phyloP scores from a whole-genome alignment of 1,140 invertebrate species.

The Thrips palmi region DNA sequence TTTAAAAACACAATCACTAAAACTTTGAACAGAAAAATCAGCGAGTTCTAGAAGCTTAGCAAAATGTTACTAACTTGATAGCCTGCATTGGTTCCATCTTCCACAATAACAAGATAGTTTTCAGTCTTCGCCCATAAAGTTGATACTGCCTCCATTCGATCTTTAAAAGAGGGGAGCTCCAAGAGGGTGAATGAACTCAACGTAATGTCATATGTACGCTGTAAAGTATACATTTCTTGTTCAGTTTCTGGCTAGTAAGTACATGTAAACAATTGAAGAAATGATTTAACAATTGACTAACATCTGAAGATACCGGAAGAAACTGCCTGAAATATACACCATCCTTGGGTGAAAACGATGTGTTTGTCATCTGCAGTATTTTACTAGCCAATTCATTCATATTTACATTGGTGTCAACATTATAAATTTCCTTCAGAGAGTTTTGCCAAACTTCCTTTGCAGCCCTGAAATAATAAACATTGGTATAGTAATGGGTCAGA shows the following conservation, averaged over 20 bases:
- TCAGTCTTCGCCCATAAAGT: slow-evolving; percentile 75
- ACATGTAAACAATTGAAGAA: not conserved
- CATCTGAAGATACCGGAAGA: slow-evolving; percentile 42
- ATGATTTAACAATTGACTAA: slow-evolving; percentile 20
- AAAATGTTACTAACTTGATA: slow-evolving; percentile 33
- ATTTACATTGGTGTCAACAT: slow-evolving; percentile 53
- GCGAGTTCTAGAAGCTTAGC: not conserved
- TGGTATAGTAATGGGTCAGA: not conserved
- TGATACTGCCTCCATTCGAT: slow-evolving; percentile 46
- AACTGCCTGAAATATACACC: slow-evolving; percentile 61
- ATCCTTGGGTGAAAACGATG: slow-evolving; percentile 32
- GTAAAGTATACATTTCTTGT: slow-evolving; percentile 17
- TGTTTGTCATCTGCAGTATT: slow-evolving; percentile 42
- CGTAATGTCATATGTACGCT: slow-evolving; percentile 61
- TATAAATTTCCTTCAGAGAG: slow-evolving; percentile 58
- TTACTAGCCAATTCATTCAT: slow-evolving; percentile 65
- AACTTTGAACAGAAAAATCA: not conserved
- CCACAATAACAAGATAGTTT: slow-evolving; percentile 64
- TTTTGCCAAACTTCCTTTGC: slow-evolving; percentile 47
- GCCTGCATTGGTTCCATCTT: slow-evolving; percentile 64
- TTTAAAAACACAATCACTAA: slow-evolving; percentile 7
- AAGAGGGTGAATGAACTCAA: slow-evolving; percentile 63
- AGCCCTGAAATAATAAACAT: slow-evolving; percentile 34
- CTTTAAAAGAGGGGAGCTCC: slow-evolving; percentile 47
- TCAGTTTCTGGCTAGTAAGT: not conserved